Conservation (phyloP, 2,797 vertebrate genomes). For the Capromys pilorides region DNA sequence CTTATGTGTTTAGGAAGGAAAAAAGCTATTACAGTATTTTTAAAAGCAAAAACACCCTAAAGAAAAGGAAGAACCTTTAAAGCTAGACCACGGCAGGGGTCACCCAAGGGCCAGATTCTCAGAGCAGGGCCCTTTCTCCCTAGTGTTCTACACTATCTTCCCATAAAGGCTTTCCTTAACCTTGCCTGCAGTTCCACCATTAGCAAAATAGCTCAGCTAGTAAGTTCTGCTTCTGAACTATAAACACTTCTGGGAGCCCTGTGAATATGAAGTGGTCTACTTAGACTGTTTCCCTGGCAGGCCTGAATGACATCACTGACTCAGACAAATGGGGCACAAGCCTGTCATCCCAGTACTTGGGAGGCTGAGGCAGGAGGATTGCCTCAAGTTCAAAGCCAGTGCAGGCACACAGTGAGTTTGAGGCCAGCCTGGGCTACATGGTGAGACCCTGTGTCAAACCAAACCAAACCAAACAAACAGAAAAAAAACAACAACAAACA, state of each 20-base stretch:
- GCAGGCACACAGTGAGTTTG: too few species aligned
- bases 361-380: not conserved
- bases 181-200: not conserved
- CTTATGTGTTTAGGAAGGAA: not conserved
- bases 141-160: not conserved
- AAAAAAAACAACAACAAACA: not conserved
- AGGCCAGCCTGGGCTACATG: not conserved
- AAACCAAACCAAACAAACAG: not conserved
- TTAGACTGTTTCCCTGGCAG: not conserved
- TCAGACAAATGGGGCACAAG: not conserved
- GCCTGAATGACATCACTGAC: not conserved
- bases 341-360: not conserved
- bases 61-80: not conserved
- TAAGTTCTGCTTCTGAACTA: not conserved
- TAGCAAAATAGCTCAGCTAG: not conserved
- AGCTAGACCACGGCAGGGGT: not conserved
- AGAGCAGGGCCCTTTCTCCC: not conserved
- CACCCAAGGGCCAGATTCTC: not conserved
- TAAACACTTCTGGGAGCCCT: not conserved
- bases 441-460: not conserved
- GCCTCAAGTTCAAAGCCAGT: not conserved
- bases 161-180: not conserved
- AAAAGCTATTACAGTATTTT: not conserved
- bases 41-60: not conserved
- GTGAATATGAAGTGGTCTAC: not conserved